These are phyloP conservation scores for Eupithecia exiguata DNA, from an alignment of 2,888 invertebrate genomes.

Conservation along the genomic window DNA sequence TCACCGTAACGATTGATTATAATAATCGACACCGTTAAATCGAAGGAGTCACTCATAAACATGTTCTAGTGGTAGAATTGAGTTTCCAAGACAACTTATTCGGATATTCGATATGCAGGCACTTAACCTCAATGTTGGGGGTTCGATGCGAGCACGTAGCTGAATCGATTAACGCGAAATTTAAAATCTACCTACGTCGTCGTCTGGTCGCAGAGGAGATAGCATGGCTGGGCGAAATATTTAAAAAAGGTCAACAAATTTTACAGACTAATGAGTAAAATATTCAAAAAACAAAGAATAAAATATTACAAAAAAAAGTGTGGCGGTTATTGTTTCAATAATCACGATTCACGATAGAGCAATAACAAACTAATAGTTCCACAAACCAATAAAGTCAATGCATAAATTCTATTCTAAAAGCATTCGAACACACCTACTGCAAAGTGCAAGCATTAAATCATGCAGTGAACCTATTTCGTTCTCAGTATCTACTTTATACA, in stretches of 20 bases:
- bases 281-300: not conserved
- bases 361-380: slow-evolving; percentile 12
- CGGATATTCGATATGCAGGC: slow-evolving; percentile 64
- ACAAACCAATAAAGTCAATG: slow-evolving; percentile 20
- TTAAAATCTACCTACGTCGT: slow-evolving; percentile 69
- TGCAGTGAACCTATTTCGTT: slow-evolving; percentile 61
- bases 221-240: slow-evolving; percentile 35
- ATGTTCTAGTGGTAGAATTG: slow-evolving; percentile 34
- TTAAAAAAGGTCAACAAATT: not conserved
- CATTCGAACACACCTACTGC: slow-evolving; percentile 46
- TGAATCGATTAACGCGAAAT: slow-evolving; percentile 72
- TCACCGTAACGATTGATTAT: slow-evolving; percentile 42
- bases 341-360: slow-evolving; percentile 14
- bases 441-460: slow-evolving; percentile 50
- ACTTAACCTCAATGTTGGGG: slow-evolving; percentile 73
- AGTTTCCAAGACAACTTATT: slow-evolving; percentile 57
- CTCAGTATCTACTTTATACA: slow-evolving; percentile 53
- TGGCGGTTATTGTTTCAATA: slow-evolving; percentile 4
- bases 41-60: slow-evolving; percentile 41
- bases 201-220: slow-evolving; percentile 39
- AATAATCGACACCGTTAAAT: slow-evolving; percentile 43
- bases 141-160: slow-evolving; percentile 67
- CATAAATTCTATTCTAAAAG: slow-evolving; percentile 49
- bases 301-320: too few species aligned
- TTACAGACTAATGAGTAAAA: not conserved